phyloP scores from a whole-genome alignment of 1,140 invertebrate genomes.

The Neodiprion fabricii region DNA sequence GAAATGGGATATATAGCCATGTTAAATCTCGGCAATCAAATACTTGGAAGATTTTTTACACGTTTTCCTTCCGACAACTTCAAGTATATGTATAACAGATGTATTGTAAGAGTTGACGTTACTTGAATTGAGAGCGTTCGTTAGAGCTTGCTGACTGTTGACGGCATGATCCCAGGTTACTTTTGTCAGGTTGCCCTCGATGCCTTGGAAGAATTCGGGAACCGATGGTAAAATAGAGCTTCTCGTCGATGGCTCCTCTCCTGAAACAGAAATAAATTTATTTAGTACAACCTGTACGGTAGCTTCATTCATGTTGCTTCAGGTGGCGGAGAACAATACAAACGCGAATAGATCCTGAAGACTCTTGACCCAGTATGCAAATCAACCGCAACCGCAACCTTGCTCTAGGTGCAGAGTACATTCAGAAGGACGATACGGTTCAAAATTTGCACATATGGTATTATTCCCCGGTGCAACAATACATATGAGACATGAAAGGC shows the following conservation, averaged over 20 bases:
- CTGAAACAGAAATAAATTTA: background rate
- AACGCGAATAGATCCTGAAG: background rate
- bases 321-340: background rate
- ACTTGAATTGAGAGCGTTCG: constrained; percentile 66
- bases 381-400: background rate
- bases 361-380: background rate
- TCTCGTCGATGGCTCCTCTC: constrained; percentile 39
- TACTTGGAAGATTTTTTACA: no score
- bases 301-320: background rate
- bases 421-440: no score
- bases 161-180: constrained; percentile 86
- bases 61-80: no score
- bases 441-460: no score
- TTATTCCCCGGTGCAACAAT: no score
- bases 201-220: constrained; percentile 50
- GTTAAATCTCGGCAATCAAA: background rate
- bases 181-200: constrained; percentile 70
- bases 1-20: no score
- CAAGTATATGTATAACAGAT: no score
- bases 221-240: constrained; percentile 29
- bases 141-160: constrained; percentile 71
- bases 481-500: no score
- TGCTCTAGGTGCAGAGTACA: background rate
- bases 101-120: constrained; percentile 28
- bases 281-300: background rate